Conservation (phyloP, 1,140 invertebrate genomes). For the Aphaenogaster floridana region DNA sequence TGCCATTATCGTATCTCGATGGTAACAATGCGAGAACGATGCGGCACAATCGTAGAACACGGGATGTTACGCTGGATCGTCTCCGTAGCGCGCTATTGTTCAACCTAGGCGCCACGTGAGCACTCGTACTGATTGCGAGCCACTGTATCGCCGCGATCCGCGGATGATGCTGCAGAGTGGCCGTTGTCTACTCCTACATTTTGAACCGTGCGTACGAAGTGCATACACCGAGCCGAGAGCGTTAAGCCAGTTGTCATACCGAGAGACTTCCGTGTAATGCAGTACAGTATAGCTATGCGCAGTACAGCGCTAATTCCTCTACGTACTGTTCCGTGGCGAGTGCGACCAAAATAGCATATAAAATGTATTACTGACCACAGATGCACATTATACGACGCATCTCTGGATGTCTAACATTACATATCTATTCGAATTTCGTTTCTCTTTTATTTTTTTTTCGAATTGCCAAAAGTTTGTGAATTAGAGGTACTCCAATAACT, state of each 20-base stretch:
- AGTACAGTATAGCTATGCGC: not conserved
- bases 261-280: conserved; percentile 22
- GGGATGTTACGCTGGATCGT: conserved; percentile 30
- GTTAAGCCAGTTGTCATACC: conserved; percentile 43
- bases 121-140: conserved; percentile 54
- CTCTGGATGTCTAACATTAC: not conserved
- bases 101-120: conserved; percentile 31
- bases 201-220: conserved; percentile 6
- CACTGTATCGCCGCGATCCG: conserved; percentile 30
- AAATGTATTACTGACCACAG: not conserved
- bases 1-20: conserved; percentile 55
- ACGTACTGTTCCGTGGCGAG: not conserved
- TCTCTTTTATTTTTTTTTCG: not conserved
- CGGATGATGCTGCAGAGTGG: conserved; percentile 19
- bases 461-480: not conserved
- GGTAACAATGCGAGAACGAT: conserved; percentile 62
- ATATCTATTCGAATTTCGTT: not conserved
- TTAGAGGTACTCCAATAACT: too few species aligned
- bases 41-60: conserved; percentile 24
- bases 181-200: not conserved
- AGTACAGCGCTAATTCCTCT: conserved; percentile 16
- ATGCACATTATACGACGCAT: not conserved
- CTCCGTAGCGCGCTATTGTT: conserved; percentile 64
- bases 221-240: conserved; percentile 16
- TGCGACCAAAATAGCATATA: conserved; percentile 22